A percentile compares a stretch with the other conserved stretches of the same genome.
Conservation (phyloP, 2,797 vertebrate genomes). For the Cuculus canorus region DNA sequence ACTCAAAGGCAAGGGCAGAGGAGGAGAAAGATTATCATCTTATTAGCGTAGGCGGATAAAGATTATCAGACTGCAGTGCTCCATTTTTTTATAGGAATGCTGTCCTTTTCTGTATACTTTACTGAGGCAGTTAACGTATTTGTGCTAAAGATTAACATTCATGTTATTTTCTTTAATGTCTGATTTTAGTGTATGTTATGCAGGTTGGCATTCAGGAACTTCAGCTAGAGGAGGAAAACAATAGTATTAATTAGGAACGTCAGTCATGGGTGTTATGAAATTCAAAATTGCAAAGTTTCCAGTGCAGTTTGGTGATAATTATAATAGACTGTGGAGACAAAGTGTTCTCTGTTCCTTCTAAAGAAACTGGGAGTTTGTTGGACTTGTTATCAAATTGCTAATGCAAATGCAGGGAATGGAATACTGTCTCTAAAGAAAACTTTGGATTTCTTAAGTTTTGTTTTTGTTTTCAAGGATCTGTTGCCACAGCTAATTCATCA, state of each 20-base stretch:
- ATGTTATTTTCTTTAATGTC: conserved; percentile 71
- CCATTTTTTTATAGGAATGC: conserved; percentile 71
- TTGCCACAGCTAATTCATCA: conserved; percentile 11
- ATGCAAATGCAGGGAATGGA: conserved; percentile 48
- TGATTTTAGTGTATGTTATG: conserved; percentile 65
- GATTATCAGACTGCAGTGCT: conserved; percentile 51
- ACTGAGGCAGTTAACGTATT: conserved; percentile 64
- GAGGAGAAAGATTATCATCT: conserved; percentile 70
- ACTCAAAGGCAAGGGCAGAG: conserved; percentile 58
- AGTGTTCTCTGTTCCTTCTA: conserved; percentile 65
- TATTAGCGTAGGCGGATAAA: conserved; percentile 62
- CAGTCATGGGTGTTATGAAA: conserved; percentile 77
- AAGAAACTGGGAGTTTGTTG: conserved; percentile 60
- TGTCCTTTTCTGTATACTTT: conserved; percentile 7
- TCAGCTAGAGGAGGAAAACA: conserved; percentile 74
- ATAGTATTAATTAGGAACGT: conserved; percentile 77
- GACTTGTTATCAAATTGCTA: conserved; percentile 52
- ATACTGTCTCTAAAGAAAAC: neutral
- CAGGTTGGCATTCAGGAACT: conserved; percentile 69
- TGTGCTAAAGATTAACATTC: conserved; percentile 64
- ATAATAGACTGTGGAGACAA: conserved; percentile 74
- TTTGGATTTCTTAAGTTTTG: neutral
- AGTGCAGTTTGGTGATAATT: conserved; percentile 72
- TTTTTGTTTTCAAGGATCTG: conserved; percentile 8
- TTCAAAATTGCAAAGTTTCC: conserved; percentile 73